phyloP scores from a whole-genome alignment of 2,888 invertebrate species.

The Aphelenchoides bicaudatus region DNA sequence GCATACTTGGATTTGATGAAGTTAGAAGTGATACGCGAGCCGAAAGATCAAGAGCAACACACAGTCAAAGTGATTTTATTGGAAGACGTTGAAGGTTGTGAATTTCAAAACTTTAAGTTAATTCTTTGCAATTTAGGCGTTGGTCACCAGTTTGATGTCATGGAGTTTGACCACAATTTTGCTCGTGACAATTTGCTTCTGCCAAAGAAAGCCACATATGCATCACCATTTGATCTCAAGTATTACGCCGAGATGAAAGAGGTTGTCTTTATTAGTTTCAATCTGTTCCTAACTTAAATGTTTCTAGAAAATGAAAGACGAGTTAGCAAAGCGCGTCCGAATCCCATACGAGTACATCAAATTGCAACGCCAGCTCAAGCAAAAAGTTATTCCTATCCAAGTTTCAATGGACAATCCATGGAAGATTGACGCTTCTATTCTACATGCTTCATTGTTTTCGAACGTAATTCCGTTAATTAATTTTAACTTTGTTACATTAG shows the following conservation, averaged over 20 bases:
- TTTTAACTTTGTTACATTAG: not conserved
- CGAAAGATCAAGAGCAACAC: conserved; percentile 32
- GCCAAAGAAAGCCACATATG: conserved; percentile 50
- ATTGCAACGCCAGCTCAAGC: conserved; percentile 45
- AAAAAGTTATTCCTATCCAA: conserved; percentile 41
- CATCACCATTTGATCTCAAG: conserved; percentile 56
- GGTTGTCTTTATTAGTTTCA: conserved; percentile 25
- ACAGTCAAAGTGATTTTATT: conserved; percentile 52
- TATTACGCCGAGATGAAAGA: conserved; percentile 55
- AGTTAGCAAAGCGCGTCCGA: conserved; percentile 46
- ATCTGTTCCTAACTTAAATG: not conserved
- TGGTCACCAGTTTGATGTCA: conserved; percentile 56
- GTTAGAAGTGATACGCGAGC: conserved; percentile 33
- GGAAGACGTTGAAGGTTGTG: conserved; percentile 52
- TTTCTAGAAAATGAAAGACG: conserved; percentile 55
- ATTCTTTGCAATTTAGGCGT: conserved; percentile 45
- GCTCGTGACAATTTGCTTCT: conserved; percentile 48
- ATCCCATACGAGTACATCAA: conserved; percentile 48
- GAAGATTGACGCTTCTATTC: conserved; percentile 42
- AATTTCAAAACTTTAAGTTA: too few relatives aligned
- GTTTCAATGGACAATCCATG: conserved; percentile 55
- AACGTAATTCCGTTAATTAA: conserved; percentile 25
- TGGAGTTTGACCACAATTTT: conserved; percentile 41
- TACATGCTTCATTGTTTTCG: conserved; percentile 46
- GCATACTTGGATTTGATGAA: conserved; percentile 46